A percentile compares a stretch with the other conserved stretches of the same genome.
phyloP scores from a whole-genome alignment of 92 coral and sea anemone genomes.

The Heteractis magnifica region DNA sequence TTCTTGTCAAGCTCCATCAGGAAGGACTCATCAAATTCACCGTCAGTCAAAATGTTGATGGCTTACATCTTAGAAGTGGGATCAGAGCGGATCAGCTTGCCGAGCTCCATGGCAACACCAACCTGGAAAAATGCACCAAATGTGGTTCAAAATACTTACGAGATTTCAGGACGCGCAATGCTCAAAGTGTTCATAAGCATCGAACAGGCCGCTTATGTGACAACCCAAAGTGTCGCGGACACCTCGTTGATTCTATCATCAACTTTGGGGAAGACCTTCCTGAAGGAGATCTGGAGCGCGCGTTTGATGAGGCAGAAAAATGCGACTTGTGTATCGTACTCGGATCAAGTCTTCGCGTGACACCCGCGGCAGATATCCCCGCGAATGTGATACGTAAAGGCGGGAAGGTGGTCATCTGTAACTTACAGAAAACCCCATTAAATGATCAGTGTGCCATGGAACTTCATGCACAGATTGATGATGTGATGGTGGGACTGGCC shows the following conservation, averaged over 20 bases:
- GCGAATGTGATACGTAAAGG: constrained; percentile 53
- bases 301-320: constrained; percentile 41
- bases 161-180: constrained; percentile 72
- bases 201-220: constrained; percentile 66
- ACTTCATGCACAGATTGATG: constrained; percentile 64
- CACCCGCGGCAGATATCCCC: constrained; percentile 75
- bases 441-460: constrained; percentile 64
- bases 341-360: constrained; percentile 77
- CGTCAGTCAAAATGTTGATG: constrained; percentile 74
- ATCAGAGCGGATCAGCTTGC: constrained; percentile 49
- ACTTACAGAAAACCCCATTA: constrained; percentile 73
- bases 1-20: constrained; percentile 55
- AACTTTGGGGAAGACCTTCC: constrained; percentile 76
- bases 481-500: constrained; percentile 52
- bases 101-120: constrained; percentile 79
- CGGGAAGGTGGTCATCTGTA: constrained; percentile 60
- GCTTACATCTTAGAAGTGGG: constrained; percentile 69
- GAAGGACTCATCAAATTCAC: constrained; percentile 64
- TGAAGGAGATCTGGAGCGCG: constrained; percentile 55
- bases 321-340: constrained; percentile 72
- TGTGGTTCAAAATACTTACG: constrained; percentile 65
- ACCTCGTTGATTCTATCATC: constrained; percentile 66
- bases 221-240: constrained; percentile 60
- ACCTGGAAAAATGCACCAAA: constrained; percentile 60
- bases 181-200: constrained; percentile 53